Evolutionary conservation across 2,113 vertebrate species (phyloP).

Genomic region (Phalacrocorax brasilianus): DNA sequence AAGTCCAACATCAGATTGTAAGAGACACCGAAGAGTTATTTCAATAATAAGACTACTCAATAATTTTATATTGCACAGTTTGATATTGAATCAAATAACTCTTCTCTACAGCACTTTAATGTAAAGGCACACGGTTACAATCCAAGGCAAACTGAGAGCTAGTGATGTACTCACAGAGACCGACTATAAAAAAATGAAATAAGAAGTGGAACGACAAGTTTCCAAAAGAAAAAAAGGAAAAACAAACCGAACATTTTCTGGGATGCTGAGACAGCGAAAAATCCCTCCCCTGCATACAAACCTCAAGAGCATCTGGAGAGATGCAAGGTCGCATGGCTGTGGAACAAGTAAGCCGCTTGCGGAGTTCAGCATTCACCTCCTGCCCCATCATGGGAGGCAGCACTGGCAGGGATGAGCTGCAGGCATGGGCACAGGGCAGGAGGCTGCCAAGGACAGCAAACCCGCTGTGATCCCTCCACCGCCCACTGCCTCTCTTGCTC

Average conservation of each 20-base stretch:
- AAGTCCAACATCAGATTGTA: neutral
- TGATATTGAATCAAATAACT: neutral
- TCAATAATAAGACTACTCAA: neutral
- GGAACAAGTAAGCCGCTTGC: neutral
- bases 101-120: neutral
- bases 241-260: neutral
- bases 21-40: slow-evolving; percentile 19
- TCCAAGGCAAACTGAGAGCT: neutral
- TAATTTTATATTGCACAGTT: neutral
- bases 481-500: neutral
- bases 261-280: neutral
- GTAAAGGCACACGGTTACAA: neutral
- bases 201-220: neutral
- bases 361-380: neutral
- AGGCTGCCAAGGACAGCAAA: neutral
- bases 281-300: neutral
- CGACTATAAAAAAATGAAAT: neutral
- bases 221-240: neutral
- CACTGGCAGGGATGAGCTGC: neutral
- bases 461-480: neutral
- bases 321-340: neutral
- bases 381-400: neutral
- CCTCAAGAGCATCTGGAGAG: neutral
- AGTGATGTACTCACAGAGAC: neutral
- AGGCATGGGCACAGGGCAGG: neutral